A percentile compares a stretch with the other conserved stretches of the same genome.
Conservation (phyloP, 2,888 invertebrate species). For the Sceliomorpha sp. region DNA sequence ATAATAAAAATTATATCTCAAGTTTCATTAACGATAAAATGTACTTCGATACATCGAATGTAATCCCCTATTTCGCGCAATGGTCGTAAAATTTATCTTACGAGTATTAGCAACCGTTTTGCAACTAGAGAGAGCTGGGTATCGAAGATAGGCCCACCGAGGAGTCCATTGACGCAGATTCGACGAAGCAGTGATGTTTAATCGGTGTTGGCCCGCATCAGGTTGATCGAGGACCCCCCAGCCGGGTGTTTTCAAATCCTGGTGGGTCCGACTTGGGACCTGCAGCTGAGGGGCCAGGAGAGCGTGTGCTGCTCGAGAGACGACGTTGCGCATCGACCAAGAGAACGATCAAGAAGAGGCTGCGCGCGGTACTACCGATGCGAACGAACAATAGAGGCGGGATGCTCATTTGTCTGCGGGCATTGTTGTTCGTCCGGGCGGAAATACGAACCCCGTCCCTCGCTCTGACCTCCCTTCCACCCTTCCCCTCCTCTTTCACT, state of each 20-base stretch:
- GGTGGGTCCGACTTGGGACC: constrained; percentile 45
- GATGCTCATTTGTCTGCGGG: constrained; percentile 80
- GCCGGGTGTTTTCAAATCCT: constrained; percentile 62
- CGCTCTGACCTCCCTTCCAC: constrained; percentile 28
- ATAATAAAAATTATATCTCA: too few relatives aligned
- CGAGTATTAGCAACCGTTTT: neutral
- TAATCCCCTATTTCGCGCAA: too few relatives aligned
- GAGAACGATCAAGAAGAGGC: constrained; percentile 61
- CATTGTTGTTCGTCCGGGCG: constrained; percentile 78
- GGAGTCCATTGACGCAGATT: constrained; percentile 68
- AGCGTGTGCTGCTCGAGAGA: constrained; percentile 43
- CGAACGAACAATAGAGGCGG: constrained; percentile 79
- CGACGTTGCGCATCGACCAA: constrained; percentile 52
- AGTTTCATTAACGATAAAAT: too few relatives aligned
- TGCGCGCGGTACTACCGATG: constrained; percentile 71
- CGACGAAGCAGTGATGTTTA: constrained; percentile 75
- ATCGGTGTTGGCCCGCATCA: constrained; percentile 78
- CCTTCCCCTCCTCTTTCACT: constrained; percentile 52
- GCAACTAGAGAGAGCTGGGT: neutral
- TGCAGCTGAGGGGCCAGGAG: constrained; percentile 41
- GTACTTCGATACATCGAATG: too few relatives aligned
- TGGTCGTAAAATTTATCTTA: too few relatives aligned
- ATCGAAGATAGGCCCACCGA: constrained; percentile 22
- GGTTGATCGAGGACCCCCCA: constrained; percentile 79
- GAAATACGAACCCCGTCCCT: constrained; percentile 76